phyloP scores from a whole-genome alignment of 2,113 vertebrate species.

The Takifugu flavidus region DNA sequence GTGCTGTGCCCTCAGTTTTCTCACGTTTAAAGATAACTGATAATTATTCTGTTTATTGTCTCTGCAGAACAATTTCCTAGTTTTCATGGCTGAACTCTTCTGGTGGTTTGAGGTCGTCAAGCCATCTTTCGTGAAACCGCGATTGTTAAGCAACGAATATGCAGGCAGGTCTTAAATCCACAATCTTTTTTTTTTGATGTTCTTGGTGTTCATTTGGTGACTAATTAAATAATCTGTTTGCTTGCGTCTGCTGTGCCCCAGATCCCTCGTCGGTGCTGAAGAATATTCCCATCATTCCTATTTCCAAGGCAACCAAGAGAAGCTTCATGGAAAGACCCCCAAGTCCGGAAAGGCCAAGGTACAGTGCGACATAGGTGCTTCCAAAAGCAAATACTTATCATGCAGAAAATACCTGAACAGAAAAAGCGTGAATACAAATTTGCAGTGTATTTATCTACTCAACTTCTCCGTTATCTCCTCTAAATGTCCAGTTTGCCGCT shows the following conservation, averaged over 20 bases:
- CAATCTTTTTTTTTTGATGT: not conserved
- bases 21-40: not conserved
- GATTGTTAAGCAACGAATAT: slow-evolving; percentile 75
- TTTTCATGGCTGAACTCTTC: slow-evolving; percentile 97
- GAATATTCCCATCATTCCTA: slow-evolving; percentile 73
- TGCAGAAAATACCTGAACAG: too few relatives aligned
- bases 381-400: not conserved
- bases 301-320: slow-evolving; percentile 81
- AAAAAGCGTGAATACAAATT: too few relatives aligned
- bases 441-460: not conserved
- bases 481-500: slow-evolving; percentile 68
- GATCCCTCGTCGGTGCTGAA: slow-evolving; percentile 69
- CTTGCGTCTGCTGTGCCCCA: slow-evolving; percentile 25
- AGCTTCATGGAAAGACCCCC: slow-evolving; percentile 77
- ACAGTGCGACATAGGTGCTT: not conserved
- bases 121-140: slow-evolving; percentile 91
- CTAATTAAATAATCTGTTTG: not conserved
- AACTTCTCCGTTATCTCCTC: slow-evolving; percentile 8
- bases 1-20: not conserved
- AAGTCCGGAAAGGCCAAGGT: slow-evolving; percentile 76
- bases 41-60: not conserved
- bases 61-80: slow-evolving; percentile 92
- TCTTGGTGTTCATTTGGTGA: not conserved
- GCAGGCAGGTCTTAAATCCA: slow-evolving; percentile 37
- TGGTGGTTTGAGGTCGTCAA: slow-evolving; percentile 97